A percentile compares a stretch with the other conserved stretches of the same genome.
Evolutionary conservation across 2,888 invertebrate genomes (phyloP).

Genomic region (Tetrapedia diversipes): DNA sequence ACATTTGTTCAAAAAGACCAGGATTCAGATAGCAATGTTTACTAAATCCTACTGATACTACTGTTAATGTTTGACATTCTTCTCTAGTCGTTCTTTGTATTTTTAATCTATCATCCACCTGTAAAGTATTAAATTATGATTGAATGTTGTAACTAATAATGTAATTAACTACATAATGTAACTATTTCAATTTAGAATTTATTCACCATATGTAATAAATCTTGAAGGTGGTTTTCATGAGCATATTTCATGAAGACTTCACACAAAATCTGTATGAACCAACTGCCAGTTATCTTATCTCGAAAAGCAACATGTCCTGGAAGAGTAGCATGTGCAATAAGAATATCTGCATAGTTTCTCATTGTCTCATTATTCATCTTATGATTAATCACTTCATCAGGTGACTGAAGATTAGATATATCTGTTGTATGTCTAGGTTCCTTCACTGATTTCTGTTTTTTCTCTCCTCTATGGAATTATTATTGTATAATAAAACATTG

Average conservation of each 20-base stretch:
- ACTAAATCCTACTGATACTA: conserved; percentile 74
- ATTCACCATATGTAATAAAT: conserved; percentile 76
- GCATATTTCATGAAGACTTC: conserved; percentile 82
- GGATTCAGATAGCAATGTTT: conserved; percentile 79
- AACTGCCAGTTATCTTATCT: conserved; percentile 84
- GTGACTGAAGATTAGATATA: conserved; percentile 24
- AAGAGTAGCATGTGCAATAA: conserved; percentile 84
- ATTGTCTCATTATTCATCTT: conserved; percentile 33
- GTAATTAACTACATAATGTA: neutral
- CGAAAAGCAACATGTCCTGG: conserved; percentile 84
- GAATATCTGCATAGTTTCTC: conserved; percentile 84
- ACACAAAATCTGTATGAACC: conserved; percentile 86
- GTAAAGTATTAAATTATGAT: conserved; percentile 8
- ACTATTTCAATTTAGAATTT: neutral
- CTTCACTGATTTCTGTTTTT: conserved; percentile 61
- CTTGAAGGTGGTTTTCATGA: conserved; percentile 69
- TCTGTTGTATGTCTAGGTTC: conserved; percentile 57
- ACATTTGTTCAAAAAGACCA: conserved; percentile 73
- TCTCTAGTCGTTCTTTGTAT: conserved; percentile 57
- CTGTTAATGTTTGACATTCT: conserved; percentile 75
- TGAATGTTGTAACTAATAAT: neutral
- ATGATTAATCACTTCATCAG: neutral
- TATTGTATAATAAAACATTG: neutral
- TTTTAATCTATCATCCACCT: conserved; percentile 76
- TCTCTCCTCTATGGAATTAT: conserved; percentile 64